A percentile compares a stretch with the other conserved stretches of the same genome.
These are phyloP conservation scores for Glaucidium brasilianum DNA, from an alignment of 2,113 vertebrate genomes.

Conservation along the genomic window DNA sequence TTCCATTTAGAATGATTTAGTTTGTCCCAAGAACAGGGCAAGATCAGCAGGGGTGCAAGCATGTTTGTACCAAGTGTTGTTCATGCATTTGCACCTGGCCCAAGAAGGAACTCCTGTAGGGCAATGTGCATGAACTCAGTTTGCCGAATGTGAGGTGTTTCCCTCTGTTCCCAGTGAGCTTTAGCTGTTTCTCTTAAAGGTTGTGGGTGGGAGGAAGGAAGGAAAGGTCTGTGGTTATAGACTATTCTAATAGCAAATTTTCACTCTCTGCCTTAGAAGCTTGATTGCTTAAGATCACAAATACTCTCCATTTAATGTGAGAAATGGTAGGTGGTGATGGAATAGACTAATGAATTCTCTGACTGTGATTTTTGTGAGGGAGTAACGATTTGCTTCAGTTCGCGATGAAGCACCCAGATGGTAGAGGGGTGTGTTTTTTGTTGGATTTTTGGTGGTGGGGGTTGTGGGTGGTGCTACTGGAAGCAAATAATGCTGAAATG, in stretches of 20 bases:
- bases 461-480: not conserved
- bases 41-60: not conserved
- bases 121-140: accelerated
- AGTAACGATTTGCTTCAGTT: constrained; percentile 9
- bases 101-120: not conserved
- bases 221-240: not conserved
- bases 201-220: not conserved
- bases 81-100: accelerated
- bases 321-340: constrained; percentile 16
- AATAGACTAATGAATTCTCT: constrained; percentile 20
- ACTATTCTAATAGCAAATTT: not conserved
- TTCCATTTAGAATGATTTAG: not conserved
- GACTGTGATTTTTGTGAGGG: not conserved
- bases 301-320: not conserved
- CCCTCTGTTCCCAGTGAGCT: not conserved
- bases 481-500: not conserved
- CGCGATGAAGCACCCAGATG: not conserved
- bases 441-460: not conserved
- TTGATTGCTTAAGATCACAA: not conserved
- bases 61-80: not conserved
- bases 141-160: not conserved
- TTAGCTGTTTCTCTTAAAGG: not conserved
- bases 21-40: not conserved
- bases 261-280: not conserved
- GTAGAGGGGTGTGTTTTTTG: not conserved